phyloP scores from a whole-genome alignment of 2,888 invertebrate genomes.

The Dascillus cervinus region DNA sequence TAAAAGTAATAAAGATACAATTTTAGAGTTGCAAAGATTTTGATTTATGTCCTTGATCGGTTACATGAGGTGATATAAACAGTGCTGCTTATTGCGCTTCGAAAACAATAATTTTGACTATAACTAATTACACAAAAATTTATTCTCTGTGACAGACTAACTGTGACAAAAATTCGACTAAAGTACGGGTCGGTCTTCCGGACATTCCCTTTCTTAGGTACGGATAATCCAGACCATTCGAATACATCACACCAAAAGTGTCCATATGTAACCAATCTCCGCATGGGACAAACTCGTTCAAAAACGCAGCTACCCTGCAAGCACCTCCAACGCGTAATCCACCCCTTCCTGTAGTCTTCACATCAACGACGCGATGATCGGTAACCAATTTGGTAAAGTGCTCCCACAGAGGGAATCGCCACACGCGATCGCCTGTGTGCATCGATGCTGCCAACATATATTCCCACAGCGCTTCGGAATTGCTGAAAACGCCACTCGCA shows the following conservation, averaged over 20 bases:
- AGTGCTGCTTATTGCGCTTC: too few species aligned
- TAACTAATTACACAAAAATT: conserved; percentile 6
- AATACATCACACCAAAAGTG: conserved; percentile 67
- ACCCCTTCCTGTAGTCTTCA: conserved; percentile 48
- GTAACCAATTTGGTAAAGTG: conserved; percentile 57
- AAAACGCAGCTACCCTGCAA: conserved; percentile 72
- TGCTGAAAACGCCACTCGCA: conserved; percentile 69
- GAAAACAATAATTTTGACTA: background rate
- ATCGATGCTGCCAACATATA: conserved; percentile 60
- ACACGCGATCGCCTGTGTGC: conserved; percentile 71
- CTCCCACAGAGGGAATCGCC: conserved; percentile 75
- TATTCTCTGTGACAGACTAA: conserved; percentile 43
- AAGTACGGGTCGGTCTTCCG: conserved; percentile 68
- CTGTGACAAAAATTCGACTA: conserved; percentile 63
- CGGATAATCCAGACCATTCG: conserved; percentile 53
- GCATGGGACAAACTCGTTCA: conserved; percentile 63
- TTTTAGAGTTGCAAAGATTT: too few species aligned
- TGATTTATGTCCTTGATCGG: background rate
- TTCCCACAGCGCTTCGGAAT: conserved; percentile 60
- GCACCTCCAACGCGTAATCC: conserved; percentile 52
- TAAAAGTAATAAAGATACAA: too few species aligned
- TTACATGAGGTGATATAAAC: too few species aligned
- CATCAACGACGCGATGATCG: conserved; percentile 42
- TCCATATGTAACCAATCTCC: conserved; percentile 76
- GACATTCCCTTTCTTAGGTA: conserved; percentile 62